These are phyloP conservation scores for Erpornis zantholeuca DNA, from an alignment of 2,113 vertebrate genomes.

Conservation along the genomic window DNA sequence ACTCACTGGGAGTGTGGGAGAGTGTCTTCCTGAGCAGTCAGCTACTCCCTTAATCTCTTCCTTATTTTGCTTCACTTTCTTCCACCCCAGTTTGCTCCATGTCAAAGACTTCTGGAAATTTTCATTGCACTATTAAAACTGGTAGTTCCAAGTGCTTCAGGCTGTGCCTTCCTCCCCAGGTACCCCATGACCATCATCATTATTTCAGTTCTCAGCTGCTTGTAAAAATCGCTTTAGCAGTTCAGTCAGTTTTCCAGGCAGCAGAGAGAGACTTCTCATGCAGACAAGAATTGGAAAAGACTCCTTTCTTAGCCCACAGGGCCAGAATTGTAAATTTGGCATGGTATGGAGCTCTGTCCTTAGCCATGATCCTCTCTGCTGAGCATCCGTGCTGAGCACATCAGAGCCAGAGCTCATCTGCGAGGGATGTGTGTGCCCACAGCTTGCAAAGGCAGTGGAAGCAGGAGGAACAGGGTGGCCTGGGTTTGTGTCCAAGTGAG, in stretches of 20 bases:
- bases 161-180: neutral
- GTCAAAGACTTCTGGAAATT: neutral
- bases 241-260: neutral
- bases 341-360: neutral
- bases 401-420: neutral
- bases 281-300: neutral
- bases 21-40: neutral
- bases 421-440: neutral
- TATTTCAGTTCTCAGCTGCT: neutral
- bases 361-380: neutral
- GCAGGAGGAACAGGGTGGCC: neutral
- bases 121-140: neutral
- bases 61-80: neutral
- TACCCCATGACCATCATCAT: neutral
- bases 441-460: neutral
- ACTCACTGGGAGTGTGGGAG: fast-evolving
- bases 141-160: neutral
- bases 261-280: neutral
- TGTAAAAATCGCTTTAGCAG: neutral
- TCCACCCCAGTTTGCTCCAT: neutral
- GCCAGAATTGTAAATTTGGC: neutral
- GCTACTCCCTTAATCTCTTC: neutral
- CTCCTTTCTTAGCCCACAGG: neutral
- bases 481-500: neutral
- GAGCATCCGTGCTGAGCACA: fast-evolving